Base-by-base conservation (phyloP, 1,140 invertebrate species). In the Sinella curviseta region DNA sequence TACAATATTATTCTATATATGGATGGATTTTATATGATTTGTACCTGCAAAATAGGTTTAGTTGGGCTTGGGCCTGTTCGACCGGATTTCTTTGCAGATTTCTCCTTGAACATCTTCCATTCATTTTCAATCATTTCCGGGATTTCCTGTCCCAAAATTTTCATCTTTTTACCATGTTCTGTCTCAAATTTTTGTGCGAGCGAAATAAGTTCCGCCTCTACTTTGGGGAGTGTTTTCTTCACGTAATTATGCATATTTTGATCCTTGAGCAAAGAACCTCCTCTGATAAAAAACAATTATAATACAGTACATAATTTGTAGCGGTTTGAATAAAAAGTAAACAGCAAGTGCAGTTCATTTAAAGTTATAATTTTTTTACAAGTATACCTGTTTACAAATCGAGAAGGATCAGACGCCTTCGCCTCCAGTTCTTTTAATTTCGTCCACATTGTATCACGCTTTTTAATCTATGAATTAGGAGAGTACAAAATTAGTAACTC, bases 381-480 rank as follows among this genome's bases (percentile, higher is more conserved):
- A 77, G 34, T 75, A 39, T 24, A 80, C 79, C 79, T 77, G 48
- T 80, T 80, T 1, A 73, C 48, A 48, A 80, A 80, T 34, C 76
- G 2, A 26, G 75, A 30, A 1, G 79, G 79, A 54, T 80, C 79
- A 26, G 57, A 26, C 8, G 79, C 75, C 24, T 54, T 65, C 1
- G 57, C 76, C 20, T 80, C 79, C 12, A 80, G 36, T 33, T 80
- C 79, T 31, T 31, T 20, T 26, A 80, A 39, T 17, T 39, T 36
- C 24, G 20, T 73, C 79, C 79, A 80, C 79, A 80, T 80, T 24
- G 79, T 28, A 26, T 80, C 48, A 30, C 79, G 54, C 26, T 73
- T 36, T 34, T 34, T 8, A 28, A 77, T 24, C 79, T 79, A 20
- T 48, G 39, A 20, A 17, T 30, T 77, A 2, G 2, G 12, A 76